phyloP scores from a whole-genome alignment of 2,113 vertebrate species.

The Argyrosomus japonicus region DNA sequence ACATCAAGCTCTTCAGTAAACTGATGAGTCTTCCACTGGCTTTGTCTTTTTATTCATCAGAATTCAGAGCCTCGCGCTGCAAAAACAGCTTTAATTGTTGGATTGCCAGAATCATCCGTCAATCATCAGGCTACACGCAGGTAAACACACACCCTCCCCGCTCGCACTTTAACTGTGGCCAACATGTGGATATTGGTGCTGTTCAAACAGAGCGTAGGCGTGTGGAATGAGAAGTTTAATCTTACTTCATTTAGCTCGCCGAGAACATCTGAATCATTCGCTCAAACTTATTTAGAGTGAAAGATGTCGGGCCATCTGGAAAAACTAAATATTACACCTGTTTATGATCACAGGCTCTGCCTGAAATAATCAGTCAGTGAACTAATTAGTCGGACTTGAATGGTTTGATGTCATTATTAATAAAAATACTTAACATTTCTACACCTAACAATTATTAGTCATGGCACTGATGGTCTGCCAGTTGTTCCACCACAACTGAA shows the following conservation, averaged over 20 bases:
- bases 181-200: background rate
- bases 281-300: slow-evolving; percentile 7
- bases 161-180: background rate
- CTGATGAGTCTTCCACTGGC: background rate
- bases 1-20: background rate
- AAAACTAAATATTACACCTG: slow-evolving; percentile 5
- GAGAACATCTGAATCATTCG: background rate
- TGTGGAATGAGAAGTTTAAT: slow-evolving; percentile 14
- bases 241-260: background rate
- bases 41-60: slow-evolving; percentile 11
- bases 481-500: background rate
- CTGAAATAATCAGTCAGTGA: background rate
- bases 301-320: slow-evolving; percentile 36
- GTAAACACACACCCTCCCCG: background rate
- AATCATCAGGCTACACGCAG: slow-evolving; percentile 7
- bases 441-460: background rate
- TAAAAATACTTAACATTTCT: background rate
- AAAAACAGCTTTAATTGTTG: slow-evolving; percentile 1
- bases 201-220: background rate
- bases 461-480: background rate
- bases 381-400: background rate
- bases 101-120: slow-evolving; percentile 13
- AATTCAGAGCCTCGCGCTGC: background rate
- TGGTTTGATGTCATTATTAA: background rate
- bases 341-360: background rate